Evolutionary conservation across 2,113 vertebrate genomes (phyloP), one percentile per base, ranked within the genome.

Genomic region (Microtus ochrogaster): DNA sequence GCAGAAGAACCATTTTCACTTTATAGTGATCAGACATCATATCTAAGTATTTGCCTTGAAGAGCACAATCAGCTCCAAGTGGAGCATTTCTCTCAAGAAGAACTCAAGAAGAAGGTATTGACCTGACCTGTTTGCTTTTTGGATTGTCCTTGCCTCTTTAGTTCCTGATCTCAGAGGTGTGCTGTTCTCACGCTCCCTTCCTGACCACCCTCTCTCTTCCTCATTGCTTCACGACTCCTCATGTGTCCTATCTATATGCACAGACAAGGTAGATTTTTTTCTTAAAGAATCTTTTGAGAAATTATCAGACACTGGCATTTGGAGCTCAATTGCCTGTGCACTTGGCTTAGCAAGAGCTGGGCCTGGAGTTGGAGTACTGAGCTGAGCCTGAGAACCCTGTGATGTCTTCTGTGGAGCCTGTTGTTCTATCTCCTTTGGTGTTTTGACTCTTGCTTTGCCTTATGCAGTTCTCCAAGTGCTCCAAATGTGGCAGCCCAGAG

Each of bases 31-130:
- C 99, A 99, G 98, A 99, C 99, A 1, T 99, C 99, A 66, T 99
- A 99, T 39, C 99, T 99, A 98, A 99, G 99, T 96, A 99, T 99
- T 97, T 99, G 99, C 98, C 98, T 99, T 85, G 99, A 99, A 89
- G 99, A 99, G 49, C 97, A 97, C 68, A 98, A 93, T 96, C 98
- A 95, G 41, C 98, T 98, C 77, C 98, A 99, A 93, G 95, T 99
- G 94, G 98, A 99, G 66, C 98, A 98, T 70, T 98, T 99, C 73
- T 99, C 99, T 94, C 96, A 98, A 88, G 98, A 99, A 97, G 99
- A 99, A 95, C 99, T 99, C 88, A 99, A 98, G 97, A 98, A 98
- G 93, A 99, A 99, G 99, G 99, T 99, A 97, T 88, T 73, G 83
- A 92, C 96, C 30, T 94, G 3, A 94, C 95, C 33, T 94, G 2